Evolutionary conservation across 2,113 vertebrate species (phyloP), one percentile per base, ranked within the genome.

Genomic region (Cyanoderma ruficeps): DNA sequence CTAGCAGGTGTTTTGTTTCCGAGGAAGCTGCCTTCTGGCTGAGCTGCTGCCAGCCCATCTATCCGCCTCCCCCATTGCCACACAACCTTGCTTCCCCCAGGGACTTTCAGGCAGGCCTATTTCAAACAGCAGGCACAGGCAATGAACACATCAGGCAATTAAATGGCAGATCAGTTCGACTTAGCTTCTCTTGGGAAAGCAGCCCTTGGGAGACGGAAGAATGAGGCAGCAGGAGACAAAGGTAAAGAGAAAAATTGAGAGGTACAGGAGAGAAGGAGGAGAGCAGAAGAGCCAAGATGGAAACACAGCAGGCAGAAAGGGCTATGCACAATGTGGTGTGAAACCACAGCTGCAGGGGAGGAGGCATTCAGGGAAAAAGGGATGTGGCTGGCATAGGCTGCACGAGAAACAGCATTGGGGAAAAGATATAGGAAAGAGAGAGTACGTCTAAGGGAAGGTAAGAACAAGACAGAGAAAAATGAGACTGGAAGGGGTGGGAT

Each of bases 131-230:
- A 94, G 86, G 68, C 74, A 25, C 56, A 83, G 91, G 94, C 95
- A 83, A 93, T 95, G 95, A 96, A 94, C 95, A 97, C 89, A 94
- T 92, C 83, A 95, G 95, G 94, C 92, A 96, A 97, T 97, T 97
- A 98, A 97, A 96, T 92, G 92, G 95, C 91, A 97, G 93, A 96
- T 96, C 94, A 95, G 94, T 97, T 96, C 72, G 56, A 95, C 93
- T 97, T 97, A 94, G 92, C 92, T 97, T 92, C 96, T 94, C 80
- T 60, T 82, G 94, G 94, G 96, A 97, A 96, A 96, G 91, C 86
- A 97, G 89, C 92, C 72, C 31, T 92, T 94, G 87, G 93, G 93
- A 96, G 81, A 88, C n/a, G 68, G 84, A 94, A 96, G 92, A 93
- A 95, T 57, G 33, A 75, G 77, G 87, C 71, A 74, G 68, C 68